These are phyloP conservation scores for Stegastes partitus DNA, from an alignment of 2,113 vertebrate species.

Conservation along the genomic window DNA sequence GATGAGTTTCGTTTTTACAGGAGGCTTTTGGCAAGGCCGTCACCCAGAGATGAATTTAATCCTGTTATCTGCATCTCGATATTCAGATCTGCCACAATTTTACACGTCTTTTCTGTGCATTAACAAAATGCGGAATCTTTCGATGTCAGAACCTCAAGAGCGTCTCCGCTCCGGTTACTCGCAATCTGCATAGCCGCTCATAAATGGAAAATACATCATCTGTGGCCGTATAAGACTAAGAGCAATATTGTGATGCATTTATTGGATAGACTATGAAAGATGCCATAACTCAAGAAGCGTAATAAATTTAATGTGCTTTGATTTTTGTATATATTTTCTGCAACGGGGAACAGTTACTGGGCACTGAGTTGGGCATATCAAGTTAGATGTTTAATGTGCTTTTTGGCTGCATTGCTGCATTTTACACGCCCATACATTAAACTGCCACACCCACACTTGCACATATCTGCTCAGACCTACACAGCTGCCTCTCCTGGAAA, in stretches of 20 bases:
- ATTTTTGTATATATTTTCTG: constrained; percentile 60
- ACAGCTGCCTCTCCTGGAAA: background rate
- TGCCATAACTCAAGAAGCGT: constrained; percentile 62
- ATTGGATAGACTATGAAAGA: constrained; percentile 61
- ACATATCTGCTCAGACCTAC: constrained; percentile 8
- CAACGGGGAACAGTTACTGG: constrained; percentile 46
- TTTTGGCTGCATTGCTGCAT: constrained; percentile 55
- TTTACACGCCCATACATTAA: constrained; percentile 45
- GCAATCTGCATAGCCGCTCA: constrained; percentile 39
- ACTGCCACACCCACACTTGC: background rate
- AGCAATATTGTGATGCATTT: constrained; percentile 66
- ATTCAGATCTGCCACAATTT: constrained; percentile 8
- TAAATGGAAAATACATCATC: constrained; percentile 45
- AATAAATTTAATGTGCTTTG: constrained; percentile 73
- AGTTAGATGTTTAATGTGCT: constrained; percentile 56
- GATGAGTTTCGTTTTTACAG: constrained; percentile 15
- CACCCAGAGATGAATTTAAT: constrained; percentile 7
- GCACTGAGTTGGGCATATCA: constrained; percentile 55
- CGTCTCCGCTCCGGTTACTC: constrained; percentile 22
- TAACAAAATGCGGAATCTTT: constrained; percentile 29
- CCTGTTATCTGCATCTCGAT: background rate
- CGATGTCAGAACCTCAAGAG: constrained; percentile 29
- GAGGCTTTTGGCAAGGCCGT: constrained; percentile 12
- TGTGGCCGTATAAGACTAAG: constrained; percentile 45
- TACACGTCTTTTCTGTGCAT: constrained; percentile 7